A percentile compares a stretch with the other conserved stretches of the same genome.
phyloP scores from a whole-genome alignment of 2,797 vertebrate genomes.

The Bovichtus variegatus region DNA sequence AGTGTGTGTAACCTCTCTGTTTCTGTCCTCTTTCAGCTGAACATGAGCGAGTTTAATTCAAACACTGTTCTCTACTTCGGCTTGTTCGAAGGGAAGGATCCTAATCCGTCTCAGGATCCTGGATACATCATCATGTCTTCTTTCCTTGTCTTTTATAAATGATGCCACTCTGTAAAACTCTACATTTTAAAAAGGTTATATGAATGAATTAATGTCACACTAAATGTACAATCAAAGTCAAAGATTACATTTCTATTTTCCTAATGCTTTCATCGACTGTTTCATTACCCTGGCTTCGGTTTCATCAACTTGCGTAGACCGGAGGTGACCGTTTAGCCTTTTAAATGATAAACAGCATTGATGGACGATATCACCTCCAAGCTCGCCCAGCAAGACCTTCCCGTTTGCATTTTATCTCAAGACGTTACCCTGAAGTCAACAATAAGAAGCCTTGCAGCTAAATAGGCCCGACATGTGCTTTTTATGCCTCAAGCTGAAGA shows the following conservation, averaged over 20 bases:
- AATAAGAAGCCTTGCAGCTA: constrained; percentile 15
- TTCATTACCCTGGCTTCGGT: background rate
- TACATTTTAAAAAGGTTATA: background rate
- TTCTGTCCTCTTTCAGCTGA: constrained; percentile 73
- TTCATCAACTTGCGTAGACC: background rate
- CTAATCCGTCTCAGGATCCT: constrained; percentile 77
- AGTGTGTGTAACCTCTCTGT: background rate
- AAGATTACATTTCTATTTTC: constrained; percentile 57
- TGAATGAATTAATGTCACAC: background rate
- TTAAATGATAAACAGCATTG: background rate
- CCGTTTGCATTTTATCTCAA: constrained; percentile 33
- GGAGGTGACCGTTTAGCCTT: background rate
- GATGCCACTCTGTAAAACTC: constrained; percentile 27
- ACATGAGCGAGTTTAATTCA: constrained; percentile 55
- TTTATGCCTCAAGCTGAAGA: constrained; percentile 15
- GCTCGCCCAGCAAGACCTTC: background rate
- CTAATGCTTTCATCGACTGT: background rate
- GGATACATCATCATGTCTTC: constrained; percentile 88
- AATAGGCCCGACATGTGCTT: constrained; percentile 3
- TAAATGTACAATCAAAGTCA: constrained; percentile 21
- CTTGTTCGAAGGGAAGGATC: constrained; percentile 81
- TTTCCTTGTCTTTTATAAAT: constrained; percentile 87
- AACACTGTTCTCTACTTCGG: constrained; percentile 85
- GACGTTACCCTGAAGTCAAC: constrained; percentile 17
- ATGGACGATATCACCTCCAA: constrained; percentile 8